Conservation (phyloP, 2,797 vertebrate species). For the Melanotaenia parkinsoni region DNA sequence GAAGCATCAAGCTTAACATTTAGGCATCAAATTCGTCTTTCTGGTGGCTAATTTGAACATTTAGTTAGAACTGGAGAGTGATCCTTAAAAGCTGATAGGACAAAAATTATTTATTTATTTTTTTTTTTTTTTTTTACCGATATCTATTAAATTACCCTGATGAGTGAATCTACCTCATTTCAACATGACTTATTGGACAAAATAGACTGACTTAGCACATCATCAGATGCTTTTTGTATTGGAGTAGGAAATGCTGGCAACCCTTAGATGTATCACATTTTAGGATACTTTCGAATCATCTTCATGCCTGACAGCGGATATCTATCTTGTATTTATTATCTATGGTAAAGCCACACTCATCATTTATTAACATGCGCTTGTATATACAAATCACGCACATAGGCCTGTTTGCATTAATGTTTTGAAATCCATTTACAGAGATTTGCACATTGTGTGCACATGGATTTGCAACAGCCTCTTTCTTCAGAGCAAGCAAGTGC, state of each 20-base stretch:
- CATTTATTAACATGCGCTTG: not conserved
- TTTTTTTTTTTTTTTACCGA: not conserved
- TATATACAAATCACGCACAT: not conserved
- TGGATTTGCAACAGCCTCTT: not conserved
- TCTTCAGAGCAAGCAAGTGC: not conserved
- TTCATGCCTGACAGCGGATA: not conserved
- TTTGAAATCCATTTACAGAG: not conserved
- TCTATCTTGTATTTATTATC: not conserved
- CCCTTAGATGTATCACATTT: not conserved
- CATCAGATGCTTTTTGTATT: not conserved
- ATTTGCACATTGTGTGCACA: not conserved
- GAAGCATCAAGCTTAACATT: not conserved
- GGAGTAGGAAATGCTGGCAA: not conserved
- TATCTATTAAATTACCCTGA: too few relatives aligned
- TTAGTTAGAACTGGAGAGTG: not conserved
- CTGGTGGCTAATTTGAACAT: not conserved
- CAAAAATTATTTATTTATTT: not conserved
- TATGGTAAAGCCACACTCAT: not conserved
- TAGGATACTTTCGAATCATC: not conserved
- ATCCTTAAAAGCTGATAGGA: not conserved
- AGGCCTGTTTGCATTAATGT: not conserved
- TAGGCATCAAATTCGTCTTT: not conserved
- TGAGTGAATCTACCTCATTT: too few relatives aligned
- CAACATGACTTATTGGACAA: too few relatives aligned
- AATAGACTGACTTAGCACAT: not conserved